Conservation (phyloP, 2,113 vertebrate genomes). For the Cathartes aura region DNA sequence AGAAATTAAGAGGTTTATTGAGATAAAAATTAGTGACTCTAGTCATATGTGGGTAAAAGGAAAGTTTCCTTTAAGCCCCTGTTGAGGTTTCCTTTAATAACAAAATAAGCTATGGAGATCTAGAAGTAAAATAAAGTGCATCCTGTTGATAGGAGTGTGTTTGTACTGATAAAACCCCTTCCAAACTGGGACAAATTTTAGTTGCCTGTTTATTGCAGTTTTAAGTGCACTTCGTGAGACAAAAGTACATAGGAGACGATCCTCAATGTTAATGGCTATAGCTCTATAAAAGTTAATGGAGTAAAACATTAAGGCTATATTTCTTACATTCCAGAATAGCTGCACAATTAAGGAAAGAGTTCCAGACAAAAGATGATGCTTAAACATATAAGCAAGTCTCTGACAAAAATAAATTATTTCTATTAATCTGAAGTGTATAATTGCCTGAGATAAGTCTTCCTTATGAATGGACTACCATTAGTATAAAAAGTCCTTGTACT, state of each 20-base stretch:
- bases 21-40: not conserved
- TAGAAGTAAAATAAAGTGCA: not conserved
- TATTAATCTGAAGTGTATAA: not conserved
- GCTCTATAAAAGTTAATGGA: conserved; percentile 15
- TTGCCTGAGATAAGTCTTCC: not conserved
- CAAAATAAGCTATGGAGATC: not conserved
- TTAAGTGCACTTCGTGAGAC: not conserved
- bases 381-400: not conserved
- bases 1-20: not conserved
- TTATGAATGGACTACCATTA: not conserved
- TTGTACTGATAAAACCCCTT: not conserved
- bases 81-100: not conserved
- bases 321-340: not conserved
- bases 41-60: not conserved
- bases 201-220: not conserved
- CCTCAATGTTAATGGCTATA: not conserved
- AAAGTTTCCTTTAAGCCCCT: not conserved
- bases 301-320: not conserved
- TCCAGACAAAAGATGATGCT: not conserved
- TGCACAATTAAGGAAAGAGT: not conserved
- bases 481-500: not conserved
- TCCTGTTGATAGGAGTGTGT: not conserved
- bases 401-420: not conserved
- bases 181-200: not conserved
- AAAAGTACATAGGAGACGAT: not conserved